Evolutionary conservation across 2,113 vertebrate species (phyloP).

Genomic region (Hiodon tergisus): DNA sequence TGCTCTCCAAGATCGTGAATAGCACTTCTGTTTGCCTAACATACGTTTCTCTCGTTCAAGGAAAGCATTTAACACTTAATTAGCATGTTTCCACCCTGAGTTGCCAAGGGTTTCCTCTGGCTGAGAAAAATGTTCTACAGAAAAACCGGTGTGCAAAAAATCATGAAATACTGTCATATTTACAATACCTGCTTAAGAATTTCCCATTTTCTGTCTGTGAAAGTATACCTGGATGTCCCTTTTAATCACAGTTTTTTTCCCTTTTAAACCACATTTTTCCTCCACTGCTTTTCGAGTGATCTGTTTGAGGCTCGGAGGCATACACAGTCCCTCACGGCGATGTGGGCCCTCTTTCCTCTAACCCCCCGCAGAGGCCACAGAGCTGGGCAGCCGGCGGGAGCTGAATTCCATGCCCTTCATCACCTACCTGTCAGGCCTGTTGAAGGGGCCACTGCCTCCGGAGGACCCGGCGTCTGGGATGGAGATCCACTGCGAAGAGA

Average conservation of each 20-base stretch:
- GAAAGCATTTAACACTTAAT: slow-evolving; percentile 27
- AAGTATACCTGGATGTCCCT: no score
- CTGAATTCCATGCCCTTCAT: slow-evolving; percentile 93
- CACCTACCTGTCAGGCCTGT: slow-evolving; percentile 86
- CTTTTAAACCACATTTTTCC: not conserved
- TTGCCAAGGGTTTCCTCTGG: not conserved
- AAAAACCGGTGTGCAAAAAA: not conserved
- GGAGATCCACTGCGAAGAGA: slow-evolving; percentile 92
- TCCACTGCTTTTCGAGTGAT: not conserved
- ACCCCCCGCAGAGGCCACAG: slow-evolving; percentile 75
- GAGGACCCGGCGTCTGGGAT: slow-evolving; percentile 87
- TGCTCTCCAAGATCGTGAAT: slow-evolving; percentile 27
- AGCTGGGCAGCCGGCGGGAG: slow-evolving; percentile 86
- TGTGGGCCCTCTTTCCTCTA: not conserved
- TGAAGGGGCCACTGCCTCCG: slow-evolving; percentile 86
- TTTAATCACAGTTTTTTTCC: no score
- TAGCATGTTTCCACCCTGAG: slow-evolving; percentile 26
- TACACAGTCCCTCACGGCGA: not conserved
- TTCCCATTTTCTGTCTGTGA: no score
- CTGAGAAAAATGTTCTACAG: not conserved
- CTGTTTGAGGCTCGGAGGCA: not conserved
- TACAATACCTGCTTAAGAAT: no score
- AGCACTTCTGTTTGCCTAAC: slow-evolving; percentile 26
- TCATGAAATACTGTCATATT: no score
- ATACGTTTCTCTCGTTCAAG: slow-evolving; percentile 4